Percentiles rank a stretch among this genome's conserved stretches.
Evolutionary conservation across 2,113 vertebrate species (phyloP).

Genomic region (Madoqua kirkii): DNA sequence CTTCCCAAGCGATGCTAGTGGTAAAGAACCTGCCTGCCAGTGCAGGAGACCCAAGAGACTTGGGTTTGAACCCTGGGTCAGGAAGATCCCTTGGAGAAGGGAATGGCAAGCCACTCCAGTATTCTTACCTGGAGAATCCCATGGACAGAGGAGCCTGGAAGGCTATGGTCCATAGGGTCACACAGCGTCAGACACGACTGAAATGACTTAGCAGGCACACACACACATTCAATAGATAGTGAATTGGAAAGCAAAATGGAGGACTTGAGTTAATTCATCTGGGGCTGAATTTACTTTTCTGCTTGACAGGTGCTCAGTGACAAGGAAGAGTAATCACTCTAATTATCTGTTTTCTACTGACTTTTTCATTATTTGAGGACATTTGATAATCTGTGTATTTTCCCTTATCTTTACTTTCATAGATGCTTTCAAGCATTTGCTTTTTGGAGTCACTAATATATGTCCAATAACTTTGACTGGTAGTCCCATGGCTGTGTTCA

Average conservation of each 20-base stretch:
- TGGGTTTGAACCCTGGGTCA: not conserved
- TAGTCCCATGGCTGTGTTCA: not conserved
- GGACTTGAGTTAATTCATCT: not conserved
- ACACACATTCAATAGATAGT: not conserved
- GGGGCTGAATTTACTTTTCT: not conserved
- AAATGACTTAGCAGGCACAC: not conserved
- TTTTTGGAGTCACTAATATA: not conserved
- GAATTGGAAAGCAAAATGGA: not conserved
- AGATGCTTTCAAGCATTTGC: not conserved
- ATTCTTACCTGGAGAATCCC: not conserved
- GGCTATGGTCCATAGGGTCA: not conserved
- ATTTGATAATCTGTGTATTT: not conserved
- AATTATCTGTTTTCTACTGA: not conserved
- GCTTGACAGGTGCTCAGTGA: not conserved
- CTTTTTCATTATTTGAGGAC: not conserved
- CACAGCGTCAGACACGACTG: fast-evolving
- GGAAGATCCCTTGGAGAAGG: not conserved
- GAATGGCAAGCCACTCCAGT: not conserved
- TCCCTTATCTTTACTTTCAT: not conserved
- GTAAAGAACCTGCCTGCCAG: not conserved
- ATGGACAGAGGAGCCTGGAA: not conserved
- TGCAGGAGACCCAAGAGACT: not conserved
- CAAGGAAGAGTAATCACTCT: not conserved
- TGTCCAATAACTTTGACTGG: not conserved
- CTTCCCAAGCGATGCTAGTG: not conserved